Evolutionary conservation across 2,113 vertebrate species (phyloP).

Genomic region (Lipophrys pholis): DNA sequence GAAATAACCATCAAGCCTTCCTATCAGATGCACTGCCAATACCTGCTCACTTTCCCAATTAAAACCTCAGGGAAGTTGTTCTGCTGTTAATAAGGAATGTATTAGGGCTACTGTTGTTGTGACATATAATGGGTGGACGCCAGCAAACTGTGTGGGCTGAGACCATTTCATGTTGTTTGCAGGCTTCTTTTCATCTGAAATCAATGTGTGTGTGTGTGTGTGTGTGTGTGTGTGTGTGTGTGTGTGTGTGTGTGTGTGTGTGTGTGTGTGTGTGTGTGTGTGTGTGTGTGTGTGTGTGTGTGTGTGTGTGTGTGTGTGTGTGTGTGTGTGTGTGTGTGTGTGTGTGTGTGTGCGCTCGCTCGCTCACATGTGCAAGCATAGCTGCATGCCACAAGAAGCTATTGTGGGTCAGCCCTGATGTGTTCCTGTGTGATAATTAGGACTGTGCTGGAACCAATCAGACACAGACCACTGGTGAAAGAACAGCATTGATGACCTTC

Average conservation of each 20-base stretch:
- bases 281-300: slow-evolving; percentile 3
- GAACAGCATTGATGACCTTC: slow-evolving; percentile 73
- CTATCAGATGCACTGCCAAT: slow-evolving; percentile 78
- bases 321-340: slow-evolving; percentile 5
- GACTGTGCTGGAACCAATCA: slow-evolving; percentile 52
- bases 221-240: slow-evolving; percentile 6
- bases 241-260: slow-evolving; percentile 5
- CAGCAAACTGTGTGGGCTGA: slow-evolving; percentile 54
- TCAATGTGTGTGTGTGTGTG: slow-evolving; percentile 37
- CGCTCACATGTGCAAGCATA: slow-evolving; percentile 4
- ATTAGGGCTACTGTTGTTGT: slow-evolving; percentile 53
- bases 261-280: slow-evolving; percentile 1
- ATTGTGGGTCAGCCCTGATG: slow-evolving; percentile 46
- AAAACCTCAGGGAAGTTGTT: slow-evolving; percentile 67
- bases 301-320: slow-evolving; percentile 4
- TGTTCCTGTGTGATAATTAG: slow-evolving; percentile 77
- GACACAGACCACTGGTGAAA: slow-evolving; percentile 52
- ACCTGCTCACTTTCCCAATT: slow-evolving; percentile 74
- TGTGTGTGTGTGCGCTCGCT: not conserved
- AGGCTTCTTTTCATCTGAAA: slow-evolving; percentile 58
- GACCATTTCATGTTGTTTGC: slow-evolving; percentile 57
- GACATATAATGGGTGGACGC: slow-evolving; percentile 44
- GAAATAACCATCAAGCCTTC: slow-evolving; percentile 74
- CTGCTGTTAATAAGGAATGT: slow-evolving; percentile 72
- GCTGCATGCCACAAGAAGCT: slow-evolving; percentile 31